A percentile compares a stretch with the other conserved stretches of the same genome.
These are phyloP conservation scores for Prunella strophiata DNA, from an alignment of 2,797 vertebrate genomes.

Conservation along the genomic window DNA sequence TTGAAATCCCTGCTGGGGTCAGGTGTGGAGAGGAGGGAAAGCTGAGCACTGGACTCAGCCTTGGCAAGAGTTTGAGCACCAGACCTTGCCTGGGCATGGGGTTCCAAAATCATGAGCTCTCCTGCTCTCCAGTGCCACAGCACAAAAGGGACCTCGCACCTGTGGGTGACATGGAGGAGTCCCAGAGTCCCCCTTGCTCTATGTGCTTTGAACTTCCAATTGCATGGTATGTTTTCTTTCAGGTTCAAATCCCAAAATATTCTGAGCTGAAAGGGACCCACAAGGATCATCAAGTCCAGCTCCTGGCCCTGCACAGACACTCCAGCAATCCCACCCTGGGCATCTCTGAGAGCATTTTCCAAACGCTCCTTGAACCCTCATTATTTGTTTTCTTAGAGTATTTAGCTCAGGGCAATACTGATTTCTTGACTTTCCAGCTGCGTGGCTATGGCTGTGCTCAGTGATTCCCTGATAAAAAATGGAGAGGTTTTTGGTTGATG, in stretches of 20 bases:
- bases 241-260: neutral
- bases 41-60: neutral
- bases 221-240: neutral
- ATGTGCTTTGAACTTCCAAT: neutral
- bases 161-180: accelerated
- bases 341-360: neutral
- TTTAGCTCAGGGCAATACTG: neutral
- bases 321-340: neutral
- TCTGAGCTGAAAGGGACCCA: neutral
- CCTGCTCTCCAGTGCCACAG: neutral
- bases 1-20: neutral
- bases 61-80: neutral
- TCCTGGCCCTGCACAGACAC: neutral
- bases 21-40: neutral
- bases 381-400: neutral
- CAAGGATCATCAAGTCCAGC: neutral
- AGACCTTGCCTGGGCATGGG: neutral
- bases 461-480: neutral
- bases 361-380: neutral
- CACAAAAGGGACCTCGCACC: neutral
- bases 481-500: neutral
- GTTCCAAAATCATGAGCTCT: neutral
- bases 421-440: neutral
- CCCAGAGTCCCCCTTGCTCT: neutral
- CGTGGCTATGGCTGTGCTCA: accelerated